These are phyloP conservation scores for Melinaea marsaeus DNA, from an alignment of 2,888 invertebrate species.

Conservation along the genomic window DNA sequence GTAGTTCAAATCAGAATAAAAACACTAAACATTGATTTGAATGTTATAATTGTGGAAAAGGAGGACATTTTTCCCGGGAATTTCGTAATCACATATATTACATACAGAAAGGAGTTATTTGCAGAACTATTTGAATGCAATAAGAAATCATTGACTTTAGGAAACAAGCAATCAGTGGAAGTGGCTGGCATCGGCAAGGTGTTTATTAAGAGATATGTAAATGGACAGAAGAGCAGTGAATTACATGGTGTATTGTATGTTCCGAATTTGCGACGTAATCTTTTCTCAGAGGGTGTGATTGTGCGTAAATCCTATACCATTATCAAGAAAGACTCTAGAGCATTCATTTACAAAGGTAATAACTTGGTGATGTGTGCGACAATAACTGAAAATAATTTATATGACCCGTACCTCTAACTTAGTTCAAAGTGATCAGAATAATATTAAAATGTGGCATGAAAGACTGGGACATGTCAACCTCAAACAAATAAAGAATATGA, in stretches of 20 bases:
- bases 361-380: constrained; percentile 24
- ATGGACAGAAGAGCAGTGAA: constrained; percentile 31
- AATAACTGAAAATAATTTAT: constrained; percentile 26
- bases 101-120: constrained; percentile 32
- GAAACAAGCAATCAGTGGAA: constrained; percentile 32
- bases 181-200: constrained; percentile 34
- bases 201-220: constrained; percentile 33
- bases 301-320: constrained; percentile 17
- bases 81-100: constrained; percentile 35
- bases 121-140: constrained; percentile 23
- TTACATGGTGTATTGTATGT: constrained; percentile 31
- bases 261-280: constrained; percentile 22
- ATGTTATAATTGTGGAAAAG: constrained; percentile 36
- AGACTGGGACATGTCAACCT: constrained; percentile 25
- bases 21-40: constrained; percentile 32
- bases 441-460: constrained; percentile 31
- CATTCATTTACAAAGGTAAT: constrained; percentile 21
- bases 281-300: constrained; percentile 27
- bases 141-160: constrained; percentile 32
- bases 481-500: constrained; percentile 22
- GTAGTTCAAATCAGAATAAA: constrained; percentile 1
- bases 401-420: constrained; percentile 31
- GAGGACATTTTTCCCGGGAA: constrained; percentile 37
- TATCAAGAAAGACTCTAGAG: constrained; percentile 18
- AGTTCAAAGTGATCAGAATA: constrained; percentile 23